Percentiles rank a stretch among this genome's conserved stretches.
These are phyloP conservation scores for Polyommatus iphigenia DNA, from an alignment of 2,888 invertebrate species.

Conservation along the genomic window DNA sequence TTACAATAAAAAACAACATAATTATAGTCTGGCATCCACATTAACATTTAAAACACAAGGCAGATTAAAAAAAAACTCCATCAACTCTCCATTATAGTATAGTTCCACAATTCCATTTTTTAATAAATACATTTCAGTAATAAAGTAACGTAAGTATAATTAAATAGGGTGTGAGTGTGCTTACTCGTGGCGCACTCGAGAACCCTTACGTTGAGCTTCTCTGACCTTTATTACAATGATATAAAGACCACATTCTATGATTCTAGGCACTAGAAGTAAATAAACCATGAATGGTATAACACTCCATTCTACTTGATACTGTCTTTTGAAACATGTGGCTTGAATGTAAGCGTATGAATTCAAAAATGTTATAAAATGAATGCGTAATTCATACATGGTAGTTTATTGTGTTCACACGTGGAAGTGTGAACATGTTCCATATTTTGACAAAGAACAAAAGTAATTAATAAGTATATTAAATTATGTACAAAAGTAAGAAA, in stretches of 20 bases:
- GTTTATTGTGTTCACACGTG: not conserved
- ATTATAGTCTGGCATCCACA: too few relatives aligned
- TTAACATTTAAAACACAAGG: too few relatives aligned
- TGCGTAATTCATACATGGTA: not conserved
- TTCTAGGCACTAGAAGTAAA: not conserved
- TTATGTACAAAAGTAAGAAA: not conserved
- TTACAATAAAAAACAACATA: too few relatives aligned
- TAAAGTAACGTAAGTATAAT: constrained; percentile 6
- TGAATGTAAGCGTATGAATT: not conserved
- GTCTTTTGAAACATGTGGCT: constrained; percentile 6
- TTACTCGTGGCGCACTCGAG: constrained; percentile 7
- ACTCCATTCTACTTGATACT: constrained; percentile 23
- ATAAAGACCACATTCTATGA: not conserved
- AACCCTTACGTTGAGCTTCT: not conserved
- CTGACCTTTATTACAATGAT: not conserved
- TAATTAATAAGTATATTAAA: not conserved
- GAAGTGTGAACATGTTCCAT: not conserved
- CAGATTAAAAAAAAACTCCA: too few relatives aligned
- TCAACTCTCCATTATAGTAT: too few relatives aligned
- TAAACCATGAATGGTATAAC: not conserved
- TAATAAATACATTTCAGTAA: not conserved
- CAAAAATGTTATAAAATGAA: constrained; percentile 13
- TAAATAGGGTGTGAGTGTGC: constrained; percentile 8
- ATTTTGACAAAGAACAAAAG: not conserved
- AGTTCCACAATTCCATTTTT: not conserved